Base-by-base conservation (phyloP, 2,797 vertebrate species). In the Holocentrus rufus region DNA sequence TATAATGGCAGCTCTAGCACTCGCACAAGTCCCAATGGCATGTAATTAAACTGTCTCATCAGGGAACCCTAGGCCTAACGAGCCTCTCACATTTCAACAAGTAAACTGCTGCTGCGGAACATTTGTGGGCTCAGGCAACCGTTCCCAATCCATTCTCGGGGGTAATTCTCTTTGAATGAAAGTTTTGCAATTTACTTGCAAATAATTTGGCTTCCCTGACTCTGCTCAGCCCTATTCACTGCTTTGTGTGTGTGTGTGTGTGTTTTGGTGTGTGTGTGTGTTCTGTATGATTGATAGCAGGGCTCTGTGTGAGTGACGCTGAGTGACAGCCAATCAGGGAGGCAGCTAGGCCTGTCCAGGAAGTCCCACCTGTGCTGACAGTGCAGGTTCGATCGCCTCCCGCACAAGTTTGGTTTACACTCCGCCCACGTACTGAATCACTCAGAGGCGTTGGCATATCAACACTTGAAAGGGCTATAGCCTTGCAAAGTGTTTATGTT, bases 11-110 rank as follows among this genome's bases (percentile, higher is more conserved):
- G 75, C 83, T 85, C 65, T 47, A 82, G 72, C 74, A 81, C 71
- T 86, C 68, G 65, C 76, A 72, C 82, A 42, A 73, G 79, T 87
- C 87, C 83, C 85, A 77, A 58, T 84, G 84, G 87, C 85, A 77
- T 81, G 85, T 90, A 88, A 91, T 92, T 91, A 92, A 91, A 91
- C 76, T 82, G 87, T 85, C 82, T 91, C 90, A 87, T 87, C 84
- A 75, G 89, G 84, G 82, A 88, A 79, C 65, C 71, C 66, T 58
- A 13, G 77, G 72, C 78, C 78, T 90, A 89, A 91, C 87, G 88
- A 92, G 89, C 81, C 78, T 76, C 84, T 85, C 82, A 83, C 86
- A 80, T 87, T 88, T 87, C 86, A 91, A 90, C 85, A 86, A 91
- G 84, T 87, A 82, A 85, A 86, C 83, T 77, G 81, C 84, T 83